phyloP scores from a whole-genome alignment of 2,113 vertebrate species.

The Synchiropus splendidus region DNA sequence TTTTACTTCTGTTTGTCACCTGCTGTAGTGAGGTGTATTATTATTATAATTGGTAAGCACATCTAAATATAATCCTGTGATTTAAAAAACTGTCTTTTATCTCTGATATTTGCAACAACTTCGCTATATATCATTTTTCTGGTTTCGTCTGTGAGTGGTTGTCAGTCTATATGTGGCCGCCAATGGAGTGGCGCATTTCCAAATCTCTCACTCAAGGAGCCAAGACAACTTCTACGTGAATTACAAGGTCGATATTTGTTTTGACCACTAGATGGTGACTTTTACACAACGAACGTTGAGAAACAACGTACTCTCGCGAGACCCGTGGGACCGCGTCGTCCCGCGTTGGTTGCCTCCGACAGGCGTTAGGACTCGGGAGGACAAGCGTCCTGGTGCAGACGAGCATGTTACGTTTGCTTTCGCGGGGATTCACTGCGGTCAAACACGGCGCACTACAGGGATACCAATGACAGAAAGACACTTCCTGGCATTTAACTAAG shows the following conservation, averaged over 20 bases:
- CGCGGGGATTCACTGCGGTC: neutral
- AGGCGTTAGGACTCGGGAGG: neutral
- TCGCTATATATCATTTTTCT: too few relatives aligned
- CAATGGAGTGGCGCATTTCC: too few relatives aligned
- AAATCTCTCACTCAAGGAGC: too few relatives aligned
- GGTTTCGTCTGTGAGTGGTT: too few relatives aligned
- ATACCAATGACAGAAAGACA: neutral
- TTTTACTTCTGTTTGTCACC: too few relatives aligned
- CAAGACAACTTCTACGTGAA: too few relatives aligned
- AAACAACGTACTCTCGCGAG: constrained; percentile 26
- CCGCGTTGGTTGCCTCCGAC: neutral
- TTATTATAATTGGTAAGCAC: too few relatives aligned
- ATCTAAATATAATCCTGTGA: too few relatives aligned
- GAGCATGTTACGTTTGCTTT: constrained; percentile 25
- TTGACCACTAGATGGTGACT: neutral
- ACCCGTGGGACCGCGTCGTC: neutral
- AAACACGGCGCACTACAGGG: constrained; percentile 3
- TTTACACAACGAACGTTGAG: neutral
- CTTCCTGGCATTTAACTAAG: neutral
- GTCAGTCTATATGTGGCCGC: too few relatives aligned
- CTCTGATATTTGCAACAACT: too few relatives aligned
- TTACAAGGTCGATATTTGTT: neutral
- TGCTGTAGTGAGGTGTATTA: too few relatives aligned
- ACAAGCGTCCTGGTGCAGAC: neutral
- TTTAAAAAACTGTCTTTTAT: too few relatives aligned